Evolutionary conservation across 2,113 vertebrate genomes (phyloP).

Genomic region (Tonatia bakeri): DNA sequence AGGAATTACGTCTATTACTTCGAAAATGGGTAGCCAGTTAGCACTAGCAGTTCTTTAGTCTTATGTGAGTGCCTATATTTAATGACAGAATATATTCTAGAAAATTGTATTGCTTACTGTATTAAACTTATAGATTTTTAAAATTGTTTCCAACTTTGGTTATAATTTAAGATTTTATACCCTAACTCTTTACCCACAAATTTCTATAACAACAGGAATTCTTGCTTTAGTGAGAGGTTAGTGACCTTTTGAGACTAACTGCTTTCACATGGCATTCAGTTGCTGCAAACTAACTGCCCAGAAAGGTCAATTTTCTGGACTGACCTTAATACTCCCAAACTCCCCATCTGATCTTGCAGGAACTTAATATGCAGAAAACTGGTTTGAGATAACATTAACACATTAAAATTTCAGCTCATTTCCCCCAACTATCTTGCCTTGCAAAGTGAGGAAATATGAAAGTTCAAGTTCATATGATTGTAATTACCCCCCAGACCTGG

Average conservation of each 20-base stretch:
- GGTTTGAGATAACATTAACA: constrained; percentile 26
- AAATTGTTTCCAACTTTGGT: not conserved
- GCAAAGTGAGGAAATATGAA: constrained; percentile 53
- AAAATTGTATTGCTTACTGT: not conserved
- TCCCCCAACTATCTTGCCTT: constrained; percentile 45
- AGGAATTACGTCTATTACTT: not conserved
- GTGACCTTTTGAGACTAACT: constrained; percentile 27
- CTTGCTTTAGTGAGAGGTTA: not conserved
- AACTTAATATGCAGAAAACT: constrained; percentile 54
- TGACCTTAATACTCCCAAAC: constrained; percentile 26
- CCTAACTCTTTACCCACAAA: not conserved
- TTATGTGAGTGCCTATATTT: not conserved
- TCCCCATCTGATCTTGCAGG: constrained; percentile 54
- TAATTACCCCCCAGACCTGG: not conserved
- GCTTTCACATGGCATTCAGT: not conserved
- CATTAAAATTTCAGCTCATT: constrained; percentile 32
- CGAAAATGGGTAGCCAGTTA: not conserved
- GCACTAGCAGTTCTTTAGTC: not conserved
- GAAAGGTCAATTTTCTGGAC: constrained; percentile 40
- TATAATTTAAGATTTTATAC: not conserved
- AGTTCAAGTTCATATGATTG: constrained; percentile 52
- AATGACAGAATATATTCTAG: not conserved
- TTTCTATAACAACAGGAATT: not conserved
- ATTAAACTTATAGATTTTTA: not conserved
- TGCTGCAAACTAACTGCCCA: not conserved